These are phyloP conservation scores for Ahaetulla prasina DNA, from an alignment of 2,113 vertebrate genomes.

Conservation along the genomic window DNA sequence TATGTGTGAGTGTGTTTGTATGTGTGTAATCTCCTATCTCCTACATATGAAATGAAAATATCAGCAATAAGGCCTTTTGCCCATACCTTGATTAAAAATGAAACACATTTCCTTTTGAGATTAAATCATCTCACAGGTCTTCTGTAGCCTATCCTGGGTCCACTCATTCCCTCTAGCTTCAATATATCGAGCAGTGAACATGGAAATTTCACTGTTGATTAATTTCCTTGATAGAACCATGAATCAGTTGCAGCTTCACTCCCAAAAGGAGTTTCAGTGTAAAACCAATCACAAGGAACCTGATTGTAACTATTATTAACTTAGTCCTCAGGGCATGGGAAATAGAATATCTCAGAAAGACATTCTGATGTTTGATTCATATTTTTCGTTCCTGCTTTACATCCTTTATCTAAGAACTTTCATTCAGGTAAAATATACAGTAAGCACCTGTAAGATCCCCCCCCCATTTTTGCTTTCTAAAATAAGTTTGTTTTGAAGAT, in stretches of 20 bases:
- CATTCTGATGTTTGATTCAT: rapidly evolving
- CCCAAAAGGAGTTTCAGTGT: constrained; percentile 54
- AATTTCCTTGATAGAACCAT: constrained; percentile 66
- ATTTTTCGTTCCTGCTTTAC: background rate
- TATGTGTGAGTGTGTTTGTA: background rate
- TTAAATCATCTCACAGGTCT: background rate
- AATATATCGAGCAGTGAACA: constrained; percentile 30
- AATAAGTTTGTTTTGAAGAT: background rate
- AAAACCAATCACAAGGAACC: constrained; percentile 66
- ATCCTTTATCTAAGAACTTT: background rate
- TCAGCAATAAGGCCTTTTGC: background rate
- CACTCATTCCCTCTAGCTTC: background rate
- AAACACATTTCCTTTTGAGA: background rate
- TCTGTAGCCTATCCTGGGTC: background rate
- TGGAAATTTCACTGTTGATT: constrained; percentile 48
- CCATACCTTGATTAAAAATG: background rate
- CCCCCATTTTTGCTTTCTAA: background rate
- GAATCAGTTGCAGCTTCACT: constrained; percentile 55
- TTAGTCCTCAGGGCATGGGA: constrained; percentile 35
- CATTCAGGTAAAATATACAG: background rate
- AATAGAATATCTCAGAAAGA: constrained; percentile 23
- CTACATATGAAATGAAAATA: background rate
- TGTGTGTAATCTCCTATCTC: background rate
- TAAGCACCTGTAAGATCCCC: background rate
- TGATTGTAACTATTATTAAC: constrained; percentile 53